These are phyloP conservation scores for Catocala nupta DNA, from an alignment of 2,888 invertebrate genomes.

Conservation along the genomic window DNA sequence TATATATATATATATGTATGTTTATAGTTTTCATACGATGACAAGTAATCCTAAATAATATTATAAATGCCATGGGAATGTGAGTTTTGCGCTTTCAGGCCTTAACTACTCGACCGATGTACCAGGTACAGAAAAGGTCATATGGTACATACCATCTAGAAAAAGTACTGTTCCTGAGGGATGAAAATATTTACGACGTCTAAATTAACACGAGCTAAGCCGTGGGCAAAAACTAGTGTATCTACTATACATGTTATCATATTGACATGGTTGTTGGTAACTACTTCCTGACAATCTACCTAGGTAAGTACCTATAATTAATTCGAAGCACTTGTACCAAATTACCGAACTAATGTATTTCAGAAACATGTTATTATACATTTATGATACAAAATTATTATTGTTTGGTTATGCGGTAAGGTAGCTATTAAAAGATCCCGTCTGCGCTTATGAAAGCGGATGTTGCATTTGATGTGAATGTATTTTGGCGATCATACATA, in stretches of 20 bases:
- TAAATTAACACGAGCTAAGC: neutral
- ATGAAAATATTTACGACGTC: neutral
- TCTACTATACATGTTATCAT: neutral
- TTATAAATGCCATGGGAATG: too few species aligned
- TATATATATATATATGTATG: too few species aligned
- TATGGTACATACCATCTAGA: too few species aligned
- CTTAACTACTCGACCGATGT: too few species aligned
- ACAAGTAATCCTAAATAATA: too few species aligned
- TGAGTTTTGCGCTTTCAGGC: too few species aligned
- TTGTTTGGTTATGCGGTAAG: slow-evolving; percentile 21
- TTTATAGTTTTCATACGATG: too few species aligned
- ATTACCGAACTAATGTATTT: slow-evolving; percentile 20
- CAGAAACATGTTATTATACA: slow-evolving; percentile 23
- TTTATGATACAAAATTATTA: slow-evolving; percentile 19
- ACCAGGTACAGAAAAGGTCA: too few species aligned
- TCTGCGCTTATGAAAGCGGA: slow-evolving; percentile 28
- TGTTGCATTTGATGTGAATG: slow-evolving; percentile 4
- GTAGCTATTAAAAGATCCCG: slow-evolving; percentile 27
- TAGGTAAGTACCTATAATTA: slow-evolving; percentile 46
- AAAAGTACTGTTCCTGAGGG: too few species aligned
- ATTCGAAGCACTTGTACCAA: slow-evolving; percentile 39
- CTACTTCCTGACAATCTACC: slow-evolving; percentile 36
- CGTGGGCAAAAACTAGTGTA: neutral
- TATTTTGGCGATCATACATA: neutral
- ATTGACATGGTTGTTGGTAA: slow-evolving; percentile 23